Base-by-base conservation (phyloP, 2,113 vertebrate genomes). In the Triplophysa tibetana region DNA sequence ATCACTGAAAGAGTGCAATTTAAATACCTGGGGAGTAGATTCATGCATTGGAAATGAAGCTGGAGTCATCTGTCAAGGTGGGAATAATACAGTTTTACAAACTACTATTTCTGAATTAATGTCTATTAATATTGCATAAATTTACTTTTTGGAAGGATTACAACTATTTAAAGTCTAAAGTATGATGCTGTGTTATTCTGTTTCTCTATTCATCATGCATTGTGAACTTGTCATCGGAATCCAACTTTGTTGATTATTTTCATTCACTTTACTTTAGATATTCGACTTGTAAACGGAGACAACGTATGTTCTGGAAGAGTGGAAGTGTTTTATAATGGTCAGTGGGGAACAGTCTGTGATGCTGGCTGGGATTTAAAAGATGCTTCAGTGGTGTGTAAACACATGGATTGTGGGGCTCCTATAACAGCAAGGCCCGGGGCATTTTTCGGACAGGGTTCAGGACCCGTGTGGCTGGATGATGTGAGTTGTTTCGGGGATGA, bases 321-420 rank as follows among this genome's bases (percentile, higher is more conserved):
- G n/a, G 69, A 80, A 26, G 48, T 73, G 23, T 38, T 21, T 1
- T 4, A 16, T 16, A 17, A 62, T 48, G 41, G 23, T 5, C 1
- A 0, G 1, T 79, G 66, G 56, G 77, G 66, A 70, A 79, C 77
- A 29, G 66, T 79, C 54, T 79, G 66, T 62, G 41, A 50, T 70
- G 13, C 45, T 62, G 4, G 2, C 29, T 79, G 77, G 77, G 56
- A 63, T 70, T 1, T 62, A 17, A 61, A 4, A 45, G 38, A 69
- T 33, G 76, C 76, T 45, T 54, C 65, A 61, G 65, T 78, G 65
- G 76, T 78, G 65, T 78, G 76, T 61, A 69, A 38, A 69, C 29
- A 60, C 64, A 43, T 69, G 23, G 38, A 5, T 0, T 78, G 76
- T 64, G 68, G 68, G 29, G 3, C 52, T 24, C 68, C 26, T 50